A percentile compares a stretch with the other conserved stretches of the same genome.
Conservation (phyloP, 2,888 invertebrate species). For the Microctonus hyperodae region DNA sequence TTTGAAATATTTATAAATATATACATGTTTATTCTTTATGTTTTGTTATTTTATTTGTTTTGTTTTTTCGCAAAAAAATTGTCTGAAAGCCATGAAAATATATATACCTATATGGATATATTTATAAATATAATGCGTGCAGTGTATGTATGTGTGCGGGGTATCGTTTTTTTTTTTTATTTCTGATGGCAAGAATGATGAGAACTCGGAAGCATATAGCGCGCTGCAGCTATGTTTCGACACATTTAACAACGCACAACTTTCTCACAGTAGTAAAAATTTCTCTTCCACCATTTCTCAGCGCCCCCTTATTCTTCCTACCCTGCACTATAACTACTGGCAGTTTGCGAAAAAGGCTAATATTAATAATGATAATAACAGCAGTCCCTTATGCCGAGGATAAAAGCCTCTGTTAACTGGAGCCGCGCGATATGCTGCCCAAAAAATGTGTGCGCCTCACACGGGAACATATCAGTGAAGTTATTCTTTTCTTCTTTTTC, state of each 20-base stretch:
- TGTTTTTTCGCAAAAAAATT: neutral
- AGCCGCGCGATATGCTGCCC: conserved; percentile 18
- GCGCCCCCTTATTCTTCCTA: neutral
- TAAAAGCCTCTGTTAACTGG: conserved; percentile 50
- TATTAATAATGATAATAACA: conserved; percentile 54
- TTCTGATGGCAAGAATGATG: neutral
- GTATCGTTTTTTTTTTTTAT: neutral
- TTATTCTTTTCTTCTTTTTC: neutral
- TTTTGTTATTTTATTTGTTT: neutral
- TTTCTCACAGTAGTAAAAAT: conserved; percentile 57
- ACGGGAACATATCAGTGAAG: neutral
- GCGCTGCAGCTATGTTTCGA: conserved; percentile 2
- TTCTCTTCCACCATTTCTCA: conserved; percentile 27
- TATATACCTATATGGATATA: neutral
- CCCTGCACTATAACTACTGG: conserved; percentile 47
- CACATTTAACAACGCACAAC: conserved; percentile 31
- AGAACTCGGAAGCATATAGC: conserved; percentile 18
- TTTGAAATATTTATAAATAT: neutral
- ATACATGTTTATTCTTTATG: too few species aligned
- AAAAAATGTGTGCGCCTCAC: neutral
- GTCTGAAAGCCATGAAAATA: neutral
- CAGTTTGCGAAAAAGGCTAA: conserved; percentile 45
- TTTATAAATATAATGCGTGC: neutral
- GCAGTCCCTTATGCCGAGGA: conserved; percentile 31
- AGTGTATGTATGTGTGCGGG: too few species aligned